A percentile compares a stretch with the other conserved stretches of the same genome.
phyloP scores from a whole-genome alignment of 2,113 vertebrate genomes.

The Eulemur rufifrons region DNA sequence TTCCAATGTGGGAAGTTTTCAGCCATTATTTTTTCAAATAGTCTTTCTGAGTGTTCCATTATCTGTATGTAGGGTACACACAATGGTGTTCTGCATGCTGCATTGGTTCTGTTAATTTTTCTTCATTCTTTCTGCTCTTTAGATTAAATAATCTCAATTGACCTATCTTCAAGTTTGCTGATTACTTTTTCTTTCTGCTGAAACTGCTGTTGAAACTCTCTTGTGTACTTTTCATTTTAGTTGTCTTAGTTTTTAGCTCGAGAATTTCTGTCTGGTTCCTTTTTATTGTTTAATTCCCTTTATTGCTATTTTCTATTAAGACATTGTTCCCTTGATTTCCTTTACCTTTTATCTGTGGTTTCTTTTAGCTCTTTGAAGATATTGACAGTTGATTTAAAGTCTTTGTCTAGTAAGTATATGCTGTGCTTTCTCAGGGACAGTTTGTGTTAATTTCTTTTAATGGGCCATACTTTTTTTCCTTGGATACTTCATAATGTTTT shows the following conservation, averaged over 20 bases:
- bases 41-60: not conserved
- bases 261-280: not conserved
- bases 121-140: not conserved
- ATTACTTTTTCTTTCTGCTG: not conserved
- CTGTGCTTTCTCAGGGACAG: not conserved
- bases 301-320: not conserved
- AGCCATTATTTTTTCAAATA: not conserved
- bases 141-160: not conserved
- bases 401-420: not conserved
- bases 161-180: not conserved
- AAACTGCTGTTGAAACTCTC: not conserved
- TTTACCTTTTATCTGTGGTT: not conserved
- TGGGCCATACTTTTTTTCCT: not conserved
- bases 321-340: not conserved
- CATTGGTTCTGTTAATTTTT: not conserved
- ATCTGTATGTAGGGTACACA: not conserved
- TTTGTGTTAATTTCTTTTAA: not conserved
- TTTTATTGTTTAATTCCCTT: not conserved
- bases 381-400: not conserved
- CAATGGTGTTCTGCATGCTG: not conserved
- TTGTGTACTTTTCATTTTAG: not conserved
- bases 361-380: not conserved
- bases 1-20: not conserved
- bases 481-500: not conserved
- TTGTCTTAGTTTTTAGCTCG: not conserved